Evolutionary conservation across 1,140 invertebrate genomes (phyloP), one percentile per base, ranked within the genome.

Genomic region (Tetramorium parvispinum): DNA sequence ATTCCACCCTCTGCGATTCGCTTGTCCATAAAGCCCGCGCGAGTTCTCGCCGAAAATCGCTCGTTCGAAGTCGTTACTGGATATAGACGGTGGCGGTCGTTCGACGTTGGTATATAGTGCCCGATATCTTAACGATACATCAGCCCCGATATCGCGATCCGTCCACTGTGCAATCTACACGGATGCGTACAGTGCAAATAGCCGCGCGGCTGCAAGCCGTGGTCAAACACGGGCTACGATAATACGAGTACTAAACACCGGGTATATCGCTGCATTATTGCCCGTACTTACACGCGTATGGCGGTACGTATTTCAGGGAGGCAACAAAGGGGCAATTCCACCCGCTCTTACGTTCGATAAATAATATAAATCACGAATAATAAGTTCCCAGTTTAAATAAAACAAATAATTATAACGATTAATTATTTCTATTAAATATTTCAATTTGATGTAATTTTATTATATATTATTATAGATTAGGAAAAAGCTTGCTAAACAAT

Each of bases 71-170:
- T 91, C 91, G 89, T 93, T 92, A 91, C 63, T 68, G 43, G 57
- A 53, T 79, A 88, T 76, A 70, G 46, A 88, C 87, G 65, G 82
- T 32, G 61, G 61, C 61, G 27, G 59, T 59, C 88, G 66, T 88
- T 91, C 87, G 65, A 88, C 89, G 89, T 85, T 87, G 92, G 89
- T 16, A 13, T 91, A 92, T 94, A 91, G 88, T 87, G 87, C 85
- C 86, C 89, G 92, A 91, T 93, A 94, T 94, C 93, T 94, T 94
- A 92, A 94, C 93, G 93, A 92, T 93, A 91, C 89, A 92, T 94
- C 92, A 89, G 88, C 85, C 24, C 88, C 85, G 86, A 90, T 91
- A 89, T 90, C 90, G 82, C 87, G 85, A 85, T 85, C 32, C 87
- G 77, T 76, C 76, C 68, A 65, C 43, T 37, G 65, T 49, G 63